Base-by-base conservation (phyloP, 2,113 vertebrate species). In the Argyrosomus japonicus region DNA sequence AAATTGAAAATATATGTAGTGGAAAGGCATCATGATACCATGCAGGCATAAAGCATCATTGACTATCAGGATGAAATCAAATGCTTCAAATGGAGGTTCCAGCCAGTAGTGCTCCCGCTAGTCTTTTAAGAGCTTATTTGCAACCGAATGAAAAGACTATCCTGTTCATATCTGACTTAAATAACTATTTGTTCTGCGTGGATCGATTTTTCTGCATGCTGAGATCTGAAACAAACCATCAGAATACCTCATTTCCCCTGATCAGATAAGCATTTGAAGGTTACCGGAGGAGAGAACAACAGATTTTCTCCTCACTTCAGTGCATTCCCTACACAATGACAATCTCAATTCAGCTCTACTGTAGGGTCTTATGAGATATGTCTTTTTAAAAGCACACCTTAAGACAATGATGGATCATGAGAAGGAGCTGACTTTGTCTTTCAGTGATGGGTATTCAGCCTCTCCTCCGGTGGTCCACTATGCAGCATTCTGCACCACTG, bases 1-100 rank as follows among this genome's bases (percentile, higher is more conserved):
- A 92, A 91, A 93, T 92, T 92, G 92, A 93, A 94, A 93, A 89
- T 91, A 94, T 92, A 93, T 91, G 88, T 92, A 87, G 87, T 91
- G 90, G 93, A 94, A 92, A 94, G 85, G 84, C 85, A 84, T 91
- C 84, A 82, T 82, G 88, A 89, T 84, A 85, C 56, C 83, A 73
- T 60, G 69, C 77, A 77, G 87, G 54, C 63, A 88, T 78, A 85
- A 84, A 84, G 81, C 81, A 85, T 89, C 87, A 87, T 81, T 85
- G 90, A 83, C 89, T 88, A 88, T 87, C 81, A 80, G 90, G 80
- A 72, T 80, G 73, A 86, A 89, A 92, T 90, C 78, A 69, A 76
- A 82, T 43, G 76, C 75, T 77, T 70, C 68, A 77, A 75, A 90
- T 82, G 67, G 82, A 69, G 83, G 80, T 77, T 87, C 73, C 68